Evolutionary conservation across 2,888 invertebrate species (phyloP).

Genomic region (Sarcophaga carnaria): DNA sequence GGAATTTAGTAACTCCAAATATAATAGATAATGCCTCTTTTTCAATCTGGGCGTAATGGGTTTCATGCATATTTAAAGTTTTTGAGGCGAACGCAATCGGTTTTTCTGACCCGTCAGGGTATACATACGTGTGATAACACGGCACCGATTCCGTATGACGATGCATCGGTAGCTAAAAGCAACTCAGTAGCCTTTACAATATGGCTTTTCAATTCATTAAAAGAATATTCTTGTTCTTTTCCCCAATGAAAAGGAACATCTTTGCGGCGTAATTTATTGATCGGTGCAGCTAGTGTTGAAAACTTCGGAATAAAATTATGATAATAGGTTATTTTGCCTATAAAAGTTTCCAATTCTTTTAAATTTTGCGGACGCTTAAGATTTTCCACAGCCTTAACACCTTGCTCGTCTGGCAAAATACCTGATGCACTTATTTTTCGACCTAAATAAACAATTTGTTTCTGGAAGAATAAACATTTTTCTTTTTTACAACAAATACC

Average conservation of each 20-base stretch:
- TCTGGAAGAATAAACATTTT: conserved; percentile 17
- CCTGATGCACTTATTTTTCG: conserved; percentile 39
- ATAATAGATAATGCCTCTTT: too few species aligned
- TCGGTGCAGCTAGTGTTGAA: conserved; percentile 11
- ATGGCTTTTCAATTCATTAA: too few species aligned
- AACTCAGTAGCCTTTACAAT: not conserved
- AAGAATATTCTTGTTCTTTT: too few species aligned
- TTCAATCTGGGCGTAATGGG: too few species aligned
- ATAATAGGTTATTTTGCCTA: conserved; percentile 36
- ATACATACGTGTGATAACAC: too few species aligned
- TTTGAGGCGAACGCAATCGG: too few species aligned
- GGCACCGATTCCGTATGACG: too few species aligned
- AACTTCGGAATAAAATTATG: conserved; percentile 33
- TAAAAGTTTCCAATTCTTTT: conserved; percentile 29
- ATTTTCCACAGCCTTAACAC: conserved; percentile 44
- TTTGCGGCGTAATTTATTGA: not conserved
- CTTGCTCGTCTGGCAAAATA: conserved; percentile 55
- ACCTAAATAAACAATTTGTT: conserved; percentile 49
- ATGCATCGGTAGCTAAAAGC: too few species aligned
- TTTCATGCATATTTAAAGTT: too few species aligned
- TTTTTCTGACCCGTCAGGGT: too few species aligned
- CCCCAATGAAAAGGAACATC: conserved; percentile 42
- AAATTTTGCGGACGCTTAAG: conserved; percentile 43
- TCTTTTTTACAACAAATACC: conserved; percentile 19
- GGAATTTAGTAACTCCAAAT: too few species aligned